Evolutionary conservation across 2,888 invertebrate genomes (phyloP).

Genomic region (Acronicta psi): DNA sequence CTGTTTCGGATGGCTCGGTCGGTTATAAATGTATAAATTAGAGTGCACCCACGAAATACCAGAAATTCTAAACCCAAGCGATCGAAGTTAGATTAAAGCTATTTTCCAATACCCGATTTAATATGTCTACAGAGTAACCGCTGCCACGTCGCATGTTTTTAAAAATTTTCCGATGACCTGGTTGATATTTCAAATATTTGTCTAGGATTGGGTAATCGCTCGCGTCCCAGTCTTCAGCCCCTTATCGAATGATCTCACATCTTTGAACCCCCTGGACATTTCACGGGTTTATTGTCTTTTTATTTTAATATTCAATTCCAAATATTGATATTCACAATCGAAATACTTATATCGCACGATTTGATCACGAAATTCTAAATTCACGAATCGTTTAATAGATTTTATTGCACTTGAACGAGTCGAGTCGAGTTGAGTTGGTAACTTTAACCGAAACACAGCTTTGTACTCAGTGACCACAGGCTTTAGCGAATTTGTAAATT

Average conservation of each 20-base stretch:
- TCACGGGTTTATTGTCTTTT: conserved; percentile 33
- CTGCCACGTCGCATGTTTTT: conserved; percentile 60
- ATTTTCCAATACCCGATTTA: conserved; percentile 12
- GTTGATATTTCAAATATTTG: conserved; percentile 77
- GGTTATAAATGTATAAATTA: background rate
- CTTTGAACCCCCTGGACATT: conserved; percentile 40
- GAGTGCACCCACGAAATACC: background rate
- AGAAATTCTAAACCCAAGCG: background rate
- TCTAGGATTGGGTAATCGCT: conserved; percentile 67
- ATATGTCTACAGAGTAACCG: conserved; percentile 35
- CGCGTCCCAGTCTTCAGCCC: conserved; percentile 60
- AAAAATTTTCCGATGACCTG: conserved; percentile 66
- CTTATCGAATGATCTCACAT: conserved; percentile 68
- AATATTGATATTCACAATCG: conserved; percentile 18
- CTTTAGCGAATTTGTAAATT: conserved; percentile 16
- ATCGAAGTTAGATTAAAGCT: background rate
- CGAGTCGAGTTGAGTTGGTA: background rate
- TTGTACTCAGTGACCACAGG: conserved; percentile 8
- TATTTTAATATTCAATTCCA: conserved; percentile 28
- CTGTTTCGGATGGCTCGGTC: too few relatives aligned
- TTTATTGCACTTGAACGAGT: background rate
- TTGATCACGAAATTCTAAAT: background rate
- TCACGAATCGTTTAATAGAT: background rate
- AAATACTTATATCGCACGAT: background rate
- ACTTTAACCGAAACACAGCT: background rate